A percentile compares a stretch with the other conserved stretches of the same genome.
These are phyloP conservation scores for Rhabdornis inornatus DNA, from an alignment of 2,113 vertebrate genomes.

Conservation along the genomic window DNA sequence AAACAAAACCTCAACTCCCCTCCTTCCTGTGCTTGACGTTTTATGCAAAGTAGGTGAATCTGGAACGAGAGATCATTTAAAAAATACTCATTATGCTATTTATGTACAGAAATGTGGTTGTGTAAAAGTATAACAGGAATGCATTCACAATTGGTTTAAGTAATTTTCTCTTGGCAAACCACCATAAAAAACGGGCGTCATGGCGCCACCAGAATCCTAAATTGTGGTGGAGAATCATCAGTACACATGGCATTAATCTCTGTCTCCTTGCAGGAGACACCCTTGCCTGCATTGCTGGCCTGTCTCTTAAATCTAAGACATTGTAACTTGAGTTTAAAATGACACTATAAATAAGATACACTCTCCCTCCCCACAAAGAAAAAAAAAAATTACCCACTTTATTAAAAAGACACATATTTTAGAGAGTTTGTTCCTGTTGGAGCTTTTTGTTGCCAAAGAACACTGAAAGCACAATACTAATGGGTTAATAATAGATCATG, in stretches of 20 bases:
- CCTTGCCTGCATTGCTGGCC: conserved; percentile 81
- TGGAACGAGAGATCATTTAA: conserved; percentile 73
- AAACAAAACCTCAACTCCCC: conserved; percentile 8
- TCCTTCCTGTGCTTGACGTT: conserved; percentile 50
- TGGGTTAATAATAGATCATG: conserved; percentile 38
- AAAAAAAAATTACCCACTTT: background rate
- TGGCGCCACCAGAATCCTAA: conserved; percentile 92
- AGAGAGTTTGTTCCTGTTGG: background rate
- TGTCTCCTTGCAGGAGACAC: conserved; percentile 84
- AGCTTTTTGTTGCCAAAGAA: background rate
- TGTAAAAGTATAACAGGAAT: conserved; percentile 79
- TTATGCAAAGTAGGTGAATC: conserved; percentile 78
- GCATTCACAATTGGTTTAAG: conserved; percentile 89
- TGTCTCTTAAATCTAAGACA: conserved; percentile 80
- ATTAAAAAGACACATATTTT: conserved; percentile 50
- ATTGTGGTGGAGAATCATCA: conserved; percentile 87
- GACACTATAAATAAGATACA: conserved; percentile 70
- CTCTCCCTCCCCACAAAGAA: background rate
- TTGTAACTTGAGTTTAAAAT: conserved; percentile 74
- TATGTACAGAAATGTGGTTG: conserved; percentile 77
- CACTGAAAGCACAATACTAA: background rate
- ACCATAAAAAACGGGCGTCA: conserved; percentile 87
- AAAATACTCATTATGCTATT: conserved; percentile 81
- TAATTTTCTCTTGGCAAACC: conserved; percentile 88
- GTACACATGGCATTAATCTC: conserved; percentile 95